Evolutionary conservation across 2,888 invertebrate genomes (phyloP), one percentile per base, ranked within the genome.

Genomic region (Lissocephala sabroskyi): DNA sequence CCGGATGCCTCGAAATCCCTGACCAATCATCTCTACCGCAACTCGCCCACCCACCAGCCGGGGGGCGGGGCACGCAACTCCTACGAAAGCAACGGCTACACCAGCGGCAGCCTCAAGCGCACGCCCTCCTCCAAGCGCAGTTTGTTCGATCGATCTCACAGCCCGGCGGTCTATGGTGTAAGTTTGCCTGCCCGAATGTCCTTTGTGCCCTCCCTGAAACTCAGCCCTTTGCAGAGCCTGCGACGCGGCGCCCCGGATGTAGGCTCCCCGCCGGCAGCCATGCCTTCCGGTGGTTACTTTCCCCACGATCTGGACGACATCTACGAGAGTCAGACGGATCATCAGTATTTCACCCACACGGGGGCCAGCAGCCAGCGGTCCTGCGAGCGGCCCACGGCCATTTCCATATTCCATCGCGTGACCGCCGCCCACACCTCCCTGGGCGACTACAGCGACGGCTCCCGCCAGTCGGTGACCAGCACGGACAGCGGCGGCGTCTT

Each of bases 251-350:
- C 70, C 11, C 67, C 76, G 4, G 83, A 82, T 10, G 77, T 65
- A 44, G 77, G 76, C 19, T 81, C 81, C 28, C 83, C 83, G 17
- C 84, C 82, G 13, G 75, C 79, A 2, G 73, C 79, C 3, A 40
- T 67, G 1, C 61, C 61, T 13, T 71, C 79, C 10, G 66, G 65
- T 36, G 83, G 83, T 1, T 84, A 63, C 55, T 85, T 84, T 64
- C 84, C 84, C 14, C 84, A 85, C 49, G 85, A 85, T 79, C 80
- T 85, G 56, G 84, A 85, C 55, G 84, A 85, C 49, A 85, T 85
- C 26, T 82, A 79, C 54, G 85, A 85, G 55, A 73, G 77, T 47
- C 81, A 84, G 52, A 68, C 62, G 32, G 84, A 85, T 73, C 82
- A 82, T 65, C 84, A 84, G 79, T 85, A 85, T 77, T 84, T 82